These are phyloP conservation scores for Syrrhaptes paradoxus DNA, from an alignment of 2,113 vertebrate species.

Conservation along the genomic window DNA sequence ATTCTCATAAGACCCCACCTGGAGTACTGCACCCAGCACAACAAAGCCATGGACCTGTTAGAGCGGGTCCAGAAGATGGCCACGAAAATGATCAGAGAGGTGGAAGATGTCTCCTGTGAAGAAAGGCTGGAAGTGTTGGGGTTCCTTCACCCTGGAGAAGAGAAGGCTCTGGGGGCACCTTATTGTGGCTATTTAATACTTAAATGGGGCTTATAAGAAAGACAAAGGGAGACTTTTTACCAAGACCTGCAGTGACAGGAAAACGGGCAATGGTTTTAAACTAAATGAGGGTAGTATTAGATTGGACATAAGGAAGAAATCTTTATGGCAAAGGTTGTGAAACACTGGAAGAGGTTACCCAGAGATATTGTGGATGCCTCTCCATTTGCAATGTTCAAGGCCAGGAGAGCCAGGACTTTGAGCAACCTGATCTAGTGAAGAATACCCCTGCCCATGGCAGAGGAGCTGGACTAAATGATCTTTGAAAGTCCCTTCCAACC, in stretches of 20 bases:
- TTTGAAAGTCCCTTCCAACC: too few relatives aligned
- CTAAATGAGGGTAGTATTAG: background rate
- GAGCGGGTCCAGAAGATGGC: background rate
- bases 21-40: background rate
- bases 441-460: background rate
- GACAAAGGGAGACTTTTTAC: background rate
- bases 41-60: background rate
- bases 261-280: background rate
- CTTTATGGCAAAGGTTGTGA: background rate
- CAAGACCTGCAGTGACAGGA: background rate
- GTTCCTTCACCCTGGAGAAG: background rate
- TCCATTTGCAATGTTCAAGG: too few relatives aligned
- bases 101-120: background rate
- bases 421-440: background rate
- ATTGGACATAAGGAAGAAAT: background rate
- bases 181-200: background rate
- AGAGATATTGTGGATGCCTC: background rate
- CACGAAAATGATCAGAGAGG: too few relatives aligned
- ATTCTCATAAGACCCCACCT: background rate
- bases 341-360: background rate
- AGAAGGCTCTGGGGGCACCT: background rate
- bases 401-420: background rate
- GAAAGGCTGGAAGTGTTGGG: too few relatives aligned
- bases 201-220: background rate
- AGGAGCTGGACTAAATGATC: background rate